Evolutionary conservation across 2,113 vertebrate species (phyloP).

Genomic region (Rhodinocichla rosea): DNA sequence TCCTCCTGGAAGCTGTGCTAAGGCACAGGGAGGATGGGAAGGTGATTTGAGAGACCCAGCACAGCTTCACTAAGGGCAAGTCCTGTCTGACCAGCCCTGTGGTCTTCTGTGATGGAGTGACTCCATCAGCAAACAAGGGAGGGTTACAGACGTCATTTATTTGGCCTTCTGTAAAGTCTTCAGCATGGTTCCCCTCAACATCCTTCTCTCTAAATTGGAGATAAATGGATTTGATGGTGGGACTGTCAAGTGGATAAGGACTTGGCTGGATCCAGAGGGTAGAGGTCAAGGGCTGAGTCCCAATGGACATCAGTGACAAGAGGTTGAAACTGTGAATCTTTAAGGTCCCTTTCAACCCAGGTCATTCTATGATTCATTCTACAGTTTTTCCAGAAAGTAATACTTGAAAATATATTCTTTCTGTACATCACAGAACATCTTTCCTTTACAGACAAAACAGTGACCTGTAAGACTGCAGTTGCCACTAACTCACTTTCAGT

Average conservation of each 20-base stretch:
- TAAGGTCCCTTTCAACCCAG: not conserved
- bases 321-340: not conserved
- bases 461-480: not conserved
- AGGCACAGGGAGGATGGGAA: not conserved
- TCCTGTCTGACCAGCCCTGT: not conserved
- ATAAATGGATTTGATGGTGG: not conserved
- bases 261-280: not conserved
- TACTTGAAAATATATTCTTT: not conserved
- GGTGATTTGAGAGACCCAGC: not conserved
- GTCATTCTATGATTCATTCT: not conserved
- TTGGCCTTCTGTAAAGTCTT: not conserved
- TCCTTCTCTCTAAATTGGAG: not conserved
- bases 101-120: not conserved
- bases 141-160: not conserved
- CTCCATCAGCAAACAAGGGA: not conserved
- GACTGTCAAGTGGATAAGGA: not conserved
- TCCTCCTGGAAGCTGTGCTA: not conserved
- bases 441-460: not conserved
- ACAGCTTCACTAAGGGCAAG: accelerated
- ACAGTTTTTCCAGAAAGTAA: not conserved
- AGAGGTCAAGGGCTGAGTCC: not conserved
- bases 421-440: not conserved
- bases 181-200: not conserved
- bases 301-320: not conserved
- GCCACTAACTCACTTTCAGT: not conserved